phyloP scores from a whole-genome alignment of 2,113 vertebrate genomes.

The Sander vitreus region DNA sequence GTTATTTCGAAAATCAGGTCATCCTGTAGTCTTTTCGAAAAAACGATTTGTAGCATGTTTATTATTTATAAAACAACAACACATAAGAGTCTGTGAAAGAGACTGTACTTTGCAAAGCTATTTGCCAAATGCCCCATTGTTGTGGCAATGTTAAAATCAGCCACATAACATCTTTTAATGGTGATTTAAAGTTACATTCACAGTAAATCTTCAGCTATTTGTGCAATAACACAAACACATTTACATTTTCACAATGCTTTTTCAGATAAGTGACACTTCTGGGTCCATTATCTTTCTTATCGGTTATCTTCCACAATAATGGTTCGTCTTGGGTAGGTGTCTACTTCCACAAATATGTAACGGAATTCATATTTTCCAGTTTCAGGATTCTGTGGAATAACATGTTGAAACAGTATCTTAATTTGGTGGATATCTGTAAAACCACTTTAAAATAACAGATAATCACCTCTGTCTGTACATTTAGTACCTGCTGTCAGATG shows the following conservation, averaged over 20 bases:
- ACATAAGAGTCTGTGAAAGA: neutral
- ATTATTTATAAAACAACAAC: constrained; percentile 8
- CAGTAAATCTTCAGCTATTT: neutral
- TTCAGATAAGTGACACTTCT: neutral
- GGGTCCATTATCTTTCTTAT: constrained; percentile 51
- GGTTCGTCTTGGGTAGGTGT: constrained; percentile 90
- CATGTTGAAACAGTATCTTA: neutral
- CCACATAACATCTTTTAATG: constrained; percentile 9
- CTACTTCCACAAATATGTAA: constrained; percentile 93
- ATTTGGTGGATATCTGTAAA: neutral
- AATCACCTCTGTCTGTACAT: neutral
- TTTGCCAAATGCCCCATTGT: neutral
- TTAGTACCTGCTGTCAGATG: neutral
- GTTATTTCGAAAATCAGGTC: neutral
- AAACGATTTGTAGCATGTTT: neutral
- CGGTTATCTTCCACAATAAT: constrained; percentile 95
- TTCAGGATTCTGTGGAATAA: constrained; percentile 87
- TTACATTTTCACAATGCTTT: neutral
- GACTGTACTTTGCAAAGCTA: neutral
- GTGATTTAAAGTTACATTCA: neutral
- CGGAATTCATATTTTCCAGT: constrained; percentile 90
- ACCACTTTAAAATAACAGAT: neutral
- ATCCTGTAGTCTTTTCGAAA: neutral
- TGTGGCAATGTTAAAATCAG: neutral
- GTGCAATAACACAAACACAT: constrained; percentile 10